Conservation (phyloP, 2,113 vertebrate genomes). For the Brienomyrus brachyistius region DNA sequence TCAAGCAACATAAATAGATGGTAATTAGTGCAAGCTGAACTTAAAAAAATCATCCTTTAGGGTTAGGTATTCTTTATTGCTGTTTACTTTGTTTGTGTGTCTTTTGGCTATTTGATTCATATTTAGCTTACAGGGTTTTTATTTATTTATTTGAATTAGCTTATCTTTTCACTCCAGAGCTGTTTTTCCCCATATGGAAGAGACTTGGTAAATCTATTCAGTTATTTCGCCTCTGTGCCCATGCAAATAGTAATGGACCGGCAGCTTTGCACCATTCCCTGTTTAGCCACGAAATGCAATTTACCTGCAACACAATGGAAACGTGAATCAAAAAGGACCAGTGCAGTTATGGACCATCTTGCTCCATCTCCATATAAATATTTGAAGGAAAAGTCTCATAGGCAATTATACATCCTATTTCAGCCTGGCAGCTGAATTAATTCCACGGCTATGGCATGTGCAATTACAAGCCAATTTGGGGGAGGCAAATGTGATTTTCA, state of each 20-base stretch:
- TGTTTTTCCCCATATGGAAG: slow-evolving; percentile 60
- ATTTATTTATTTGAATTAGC: slow-evolving; percentile 55
- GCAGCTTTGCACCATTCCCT: slow-evolving; percentile 15
- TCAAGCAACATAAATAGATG: slow-evolving; percentile 47
- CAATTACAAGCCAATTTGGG: slow-evolving; percentile 35
- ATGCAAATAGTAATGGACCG: slow-evolving; percentile 53
- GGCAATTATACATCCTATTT: slow-evolving; percentile 28
- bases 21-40: slow-evolving; percentile 57
- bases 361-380: slow-evolving; percentile 20
- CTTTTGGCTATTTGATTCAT: slow-evolving; percentile 59
- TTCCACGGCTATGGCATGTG: slow-evolving; percentile 26
- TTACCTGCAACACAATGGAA: slow-evolving; percentile 11
- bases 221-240: slow-evolving; percentile 51
- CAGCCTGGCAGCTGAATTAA: slow-evolving; percentile 30
- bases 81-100: slow-evolving; percentile 58
- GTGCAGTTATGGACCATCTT: neutral
- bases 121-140: slow-evolving; percentile 61
- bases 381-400: slow-evolving; percentile 24
- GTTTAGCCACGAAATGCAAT: slow-evolving; percentile 10
- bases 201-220: slow-evolving; percentile 64
- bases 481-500: slow-evolving; percentile 34
- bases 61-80: slow-evolving; percentile 57
- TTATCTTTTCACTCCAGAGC: slow-evolving; percentile 71
- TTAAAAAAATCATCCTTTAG: slow-evolving; percentile 48
- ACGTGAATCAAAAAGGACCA: slow-evolving; percentile 14